Evolutionary conservation across 2,888 invertebrate species (phyloP).

Genomic region (Ichneumoninae sp.): DNA sequence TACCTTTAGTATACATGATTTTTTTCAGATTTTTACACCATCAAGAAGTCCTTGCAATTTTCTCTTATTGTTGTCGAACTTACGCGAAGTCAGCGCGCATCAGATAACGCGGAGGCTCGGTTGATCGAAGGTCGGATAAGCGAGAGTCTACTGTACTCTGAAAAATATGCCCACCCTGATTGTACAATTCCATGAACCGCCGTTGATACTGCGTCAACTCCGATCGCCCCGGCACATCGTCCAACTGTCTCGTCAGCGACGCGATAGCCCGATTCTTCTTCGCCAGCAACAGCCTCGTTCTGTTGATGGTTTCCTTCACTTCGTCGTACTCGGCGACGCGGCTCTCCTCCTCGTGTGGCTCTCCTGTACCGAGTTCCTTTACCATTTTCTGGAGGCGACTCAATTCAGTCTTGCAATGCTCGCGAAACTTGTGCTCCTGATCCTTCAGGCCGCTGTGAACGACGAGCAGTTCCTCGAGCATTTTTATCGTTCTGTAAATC

Average conservation of each 20-base stretch:
- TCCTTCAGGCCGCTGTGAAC: conserved; percentile 90
- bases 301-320: conserved; percentile 87
- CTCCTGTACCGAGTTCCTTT: conserved; percentile 82
- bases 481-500: conserved; percentile 79
- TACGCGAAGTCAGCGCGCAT: too few relatives aligned
- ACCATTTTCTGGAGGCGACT: conserved; percentile 85
- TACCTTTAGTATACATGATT: too few relatives aligned
- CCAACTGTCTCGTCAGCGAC: conserved; percentile 92
- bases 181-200: conserved; percentile 97
- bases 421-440: conserved; percentile 90
- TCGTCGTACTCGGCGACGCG: conserved; percentile 86
- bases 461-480: conserved; percentile 87
- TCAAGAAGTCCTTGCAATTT: too few relatives aligned
- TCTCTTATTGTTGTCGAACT: too few relatives aligned
- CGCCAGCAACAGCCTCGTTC: conserved; percentile 89
- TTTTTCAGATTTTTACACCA: too few relatives aligned
- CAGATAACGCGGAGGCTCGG: too few relatives aligned
- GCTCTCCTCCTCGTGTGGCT: conserved; percentile 83
- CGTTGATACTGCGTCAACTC: conserved; percentile 98
- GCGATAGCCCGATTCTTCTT: conserved; percentile 92
- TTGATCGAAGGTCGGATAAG: too few relatives aligned
- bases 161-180: conserved; percentile 88
- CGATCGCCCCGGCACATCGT: conserved; percentile 96
- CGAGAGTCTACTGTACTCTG: too few relatives aligned
- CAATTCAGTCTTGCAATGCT: conserved; percentile 89